phyloP scores from a whole-genome alignment of 37 sponge, comb jelly and placozoan genomes.

The Geodia barretti region DNA sequence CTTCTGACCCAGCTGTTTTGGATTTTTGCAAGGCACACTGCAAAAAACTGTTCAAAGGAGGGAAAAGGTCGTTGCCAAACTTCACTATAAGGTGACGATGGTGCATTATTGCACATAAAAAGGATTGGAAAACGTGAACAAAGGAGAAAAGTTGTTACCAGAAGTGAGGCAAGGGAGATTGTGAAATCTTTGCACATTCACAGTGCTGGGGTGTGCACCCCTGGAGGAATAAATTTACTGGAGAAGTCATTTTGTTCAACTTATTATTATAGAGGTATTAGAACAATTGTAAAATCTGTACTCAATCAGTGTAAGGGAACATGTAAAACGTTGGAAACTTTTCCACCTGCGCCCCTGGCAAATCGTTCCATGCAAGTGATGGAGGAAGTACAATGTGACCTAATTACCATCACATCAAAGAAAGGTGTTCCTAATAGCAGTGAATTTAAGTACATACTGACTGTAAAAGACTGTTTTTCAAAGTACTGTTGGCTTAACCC shows the following conservation, averaged over 20 bases:
- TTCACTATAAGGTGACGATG: neutral
- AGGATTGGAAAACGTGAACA: neutral
- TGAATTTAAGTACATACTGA: conserved; percentile 5
- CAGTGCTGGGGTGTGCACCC: neutral
- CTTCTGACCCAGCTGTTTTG: neutral
- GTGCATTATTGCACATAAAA: neutral
- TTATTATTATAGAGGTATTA: conserved; percentile 10
- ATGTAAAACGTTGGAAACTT: conserved; percentile 13
- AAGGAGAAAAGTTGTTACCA: neutral
- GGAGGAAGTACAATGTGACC: conserved; percentile 20
- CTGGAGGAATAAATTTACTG: conserved; percentile 1
- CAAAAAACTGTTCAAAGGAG: neutral
- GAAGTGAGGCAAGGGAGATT: neutral
- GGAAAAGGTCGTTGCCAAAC: neutral
- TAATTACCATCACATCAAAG: conserved; percentile 10
- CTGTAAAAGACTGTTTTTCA: conserved; percentile 5
- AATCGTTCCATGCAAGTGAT: conserved; percentile 15
- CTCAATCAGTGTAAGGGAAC: conserved; percentile 18
- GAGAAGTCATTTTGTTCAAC: conserved; percentile 12
- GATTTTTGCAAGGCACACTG: neutral
- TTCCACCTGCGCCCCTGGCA: conserved; percentile 9
- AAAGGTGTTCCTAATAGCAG: neutral
- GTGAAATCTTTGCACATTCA: neutral
- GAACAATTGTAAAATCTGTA: neutral
- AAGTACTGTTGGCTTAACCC: conserved; percentile 28